Evolutionary conservation across 2,113 vertebrate species (phyloP).

Genomic region (Rhinolophus sinicus): DNA sequence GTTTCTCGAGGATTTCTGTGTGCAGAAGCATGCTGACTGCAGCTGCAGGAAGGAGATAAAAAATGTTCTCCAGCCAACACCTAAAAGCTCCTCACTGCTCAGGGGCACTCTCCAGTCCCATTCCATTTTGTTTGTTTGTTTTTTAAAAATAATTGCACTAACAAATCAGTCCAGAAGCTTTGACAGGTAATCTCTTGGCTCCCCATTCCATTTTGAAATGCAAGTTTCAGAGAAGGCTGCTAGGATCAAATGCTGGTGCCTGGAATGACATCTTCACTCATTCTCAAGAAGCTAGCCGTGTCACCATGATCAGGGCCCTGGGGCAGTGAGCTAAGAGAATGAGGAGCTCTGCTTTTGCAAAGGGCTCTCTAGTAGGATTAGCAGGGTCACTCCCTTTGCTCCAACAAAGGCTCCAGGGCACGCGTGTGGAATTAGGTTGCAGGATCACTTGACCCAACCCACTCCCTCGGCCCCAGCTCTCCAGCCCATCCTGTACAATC

Average conservation of each 20-base stretch:
- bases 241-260: neutral
- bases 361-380: neutral
- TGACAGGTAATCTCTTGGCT: neutral
- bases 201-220: neutral
- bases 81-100: rapidly evolving
- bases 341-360: neutral
- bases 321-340: neutral
- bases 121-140: neutral
- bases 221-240: neutral
- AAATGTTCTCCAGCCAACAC: neutral
- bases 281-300: neutral
- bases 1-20: neutral
- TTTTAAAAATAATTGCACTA: neutral
- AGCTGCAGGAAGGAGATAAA: neutral
- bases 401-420: neutral
- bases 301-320: neutral
- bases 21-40: rapidly evolving
- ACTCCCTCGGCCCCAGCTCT: neutral
- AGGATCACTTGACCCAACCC: neutral
- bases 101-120: neutral
- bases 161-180: neutral
- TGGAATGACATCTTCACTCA: neutral
- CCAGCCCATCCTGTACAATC: neutral
- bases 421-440: neutral
- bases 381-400: neutral